Evolutionary conservation across 1,140 invertebrate genomes (phyloP).

Genomic region (Drosophila insularis): DNA sequence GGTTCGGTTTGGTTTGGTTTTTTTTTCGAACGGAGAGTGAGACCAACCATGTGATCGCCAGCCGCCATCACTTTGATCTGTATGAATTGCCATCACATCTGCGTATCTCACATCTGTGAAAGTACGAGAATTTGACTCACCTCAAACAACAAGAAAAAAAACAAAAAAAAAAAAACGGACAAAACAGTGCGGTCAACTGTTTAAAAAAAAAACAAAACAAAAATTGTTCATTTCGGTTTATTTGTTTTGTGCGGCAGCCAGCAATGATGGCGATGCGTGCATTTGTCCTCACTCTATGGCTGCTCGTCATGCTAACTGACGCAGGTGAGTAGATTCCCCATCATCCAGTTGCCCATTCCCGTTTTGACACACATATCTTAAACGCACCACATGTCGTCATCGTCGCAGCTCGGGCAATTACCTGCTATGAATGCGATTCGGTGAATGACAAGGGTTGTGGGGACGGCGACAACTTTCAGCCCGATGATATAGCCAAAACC

Average conservation of each 20-base stretch:
- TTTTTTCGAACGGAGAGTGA: slow-evolving; percentile 20
- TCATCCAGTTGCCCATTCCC: slow-evolving; percentile 10
- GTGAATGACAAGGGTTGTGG: slow-evolving; percentile 65
- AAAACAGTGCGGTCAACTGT: slow-evolving; percentile 43
- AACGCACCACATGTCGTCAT: slow-evolving; percentile 53
- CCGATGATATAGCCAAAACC: slow-evolving; percentile 64
- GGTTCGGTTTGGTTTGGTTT: slow-evolving; percentile 51
- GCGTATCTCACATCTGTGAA: slow-evolving; percentile 25
- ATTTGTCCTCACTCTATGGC: slow-evolving; percentile 47
- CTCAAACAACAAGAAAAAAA: neutral
- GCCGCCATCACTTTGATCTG: slow-evolving; percentile 25
- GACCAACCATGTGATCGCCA: slow-evolving; percentile 50
- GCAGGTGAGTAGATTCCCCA: slow-evolving; percentile 49
- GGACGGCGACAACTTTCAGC: slow-evolving; percentile 61
- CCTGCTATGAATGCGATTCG: slow-evolving; percentile 76
- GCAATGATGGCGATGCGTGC: slow-evolving; percentile 45
- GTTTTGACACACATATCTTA: slow-evolving; percentile 61
- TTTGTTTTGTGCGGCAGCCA: neutral
- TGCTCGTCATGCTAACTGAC: slow-evolving; percentile 53
- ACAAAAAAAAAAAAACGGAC: neutral
- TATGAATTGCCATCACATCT: slow-evolving; percentile 47
- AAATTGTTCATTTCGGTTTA: slow-evolving; percentile 25
- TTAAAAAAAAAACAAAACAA: neutral
- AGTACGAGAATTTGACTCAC: slow-evolving; percentile 42
- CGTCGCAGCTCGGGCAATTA: slow-evolving; percentile 62